phyloP scores from a whole-genome alignment of 2,113 vertebrate genomes.

The Dendrocopos noguchii region DNA sequence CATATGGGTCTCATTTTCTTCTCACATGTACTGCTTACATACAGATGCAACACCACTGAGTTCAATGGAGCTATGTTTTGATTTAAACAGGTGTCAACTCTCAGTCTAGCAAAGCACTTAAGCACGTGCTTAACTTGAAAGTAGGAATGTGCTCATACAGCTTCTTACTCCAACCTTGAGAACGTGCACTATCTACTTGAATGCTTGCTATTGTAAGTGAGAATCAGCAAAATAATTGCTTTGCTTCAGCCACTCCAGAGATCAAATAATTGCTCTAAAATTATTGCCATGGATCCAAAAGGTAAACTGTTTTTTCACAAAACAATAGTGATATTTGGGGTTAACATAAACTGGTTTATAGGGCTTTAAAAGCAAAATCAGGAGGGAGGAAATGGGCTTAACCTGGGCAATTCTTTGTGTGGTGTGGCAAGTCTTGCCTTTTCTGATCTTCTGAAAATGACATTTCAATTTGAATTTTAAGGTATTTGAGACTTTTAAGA shows the following conservation, averaged over 20 bases:
- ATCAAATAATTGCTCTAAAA: slow-evolving; percentile 20
- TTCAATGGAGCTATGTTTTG: slow-evolving; percentile 46
- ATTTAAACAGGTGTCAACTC: slow-evolving; percentile 62
- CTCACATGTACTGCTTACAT: not conserved
- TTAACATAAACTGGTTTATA: not conserved
- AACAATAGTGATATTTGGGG: not conserved
- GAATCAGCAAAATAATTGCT: not conserved
- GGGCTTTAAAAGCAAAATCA: not conserved
- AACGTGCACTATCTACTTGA: not conserved
- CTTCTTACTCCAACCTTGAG: slow-evolving; percentile 36
- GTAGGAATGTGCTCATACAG: slow-evolving; percentile 40
- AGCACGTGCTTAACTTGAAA: slow-evolving; percentile 49
- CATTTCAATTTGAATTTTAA: not conserved
- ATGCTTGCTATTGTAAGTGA: not conserved
- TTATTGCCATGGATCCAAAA: not conserved
- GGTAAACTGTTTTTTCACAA: not conserved
- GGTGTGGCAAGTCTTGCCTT: not conserved
- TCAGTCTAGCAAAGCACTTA: slow-evolving; percentile 47
- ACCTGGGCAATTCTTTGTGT: not conserved
- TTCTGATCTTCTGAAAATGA: not conserved
- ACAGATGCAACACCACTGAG: slow-evolving; percentile 6
- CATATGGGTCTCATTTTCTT: slow-evolving; percentile 63
- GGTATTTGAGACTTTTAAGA: not conserved
- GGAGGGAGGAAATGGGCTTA: not conserved
- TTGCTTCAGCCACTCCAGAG: not conserved